phyloP scores from a whole-genome alignment of 1,140 invertebrate species.

The Thereuonema tuberculata region DNA sequence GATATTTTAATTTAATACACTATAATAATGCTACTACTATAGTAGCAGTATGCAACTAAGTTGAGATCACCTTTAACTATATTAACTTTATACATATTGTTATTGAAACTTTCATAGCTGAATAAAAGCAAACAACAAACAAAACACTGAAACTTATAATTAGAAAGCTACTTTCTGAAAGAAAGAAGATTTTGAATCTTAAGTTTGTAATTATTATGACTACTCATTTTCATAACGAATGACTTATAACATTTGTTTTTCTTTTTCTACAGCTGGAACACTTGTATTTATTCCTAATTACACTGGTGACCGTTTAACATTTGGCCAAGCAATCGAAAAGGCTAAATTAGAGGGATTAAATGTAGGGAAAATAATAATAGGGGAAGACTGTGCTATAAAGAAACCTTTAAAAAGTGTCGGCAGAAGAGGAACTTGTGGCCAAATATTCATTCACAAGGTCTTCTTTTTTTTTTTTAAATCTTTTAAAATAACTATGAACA shows the following conservation, averaged over 20 bases:
- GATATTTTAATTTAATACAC: too few species aligned
- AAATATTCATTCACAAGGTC: conserved; percentile 57
- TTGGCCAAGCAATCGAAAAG: conserved; percentile 63
- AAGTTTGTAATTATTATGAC: too few species aligned
- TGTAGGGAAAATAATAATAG: conserved; percentile 50
- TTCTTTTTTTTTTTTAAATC: too few species aligned
- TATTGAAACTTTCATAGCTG: too few species aligned
- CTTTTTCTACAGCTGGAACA: conserved; percentile 44
- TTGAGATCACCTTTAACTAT: too few species aligned
- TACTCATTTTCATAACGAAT: too few species aligned
- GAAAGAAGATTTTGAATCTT: neutral
- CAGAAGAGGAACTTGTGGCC: conserved; percentile 57
- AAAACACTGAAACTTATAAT: too few species aligned
- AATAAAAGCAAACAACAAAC: too few species aligned
- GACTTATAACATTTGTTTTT: too few species aligned
- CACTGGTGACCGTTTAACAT: conserved; percentile 73
- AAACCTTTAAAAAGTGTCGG: conserved; percentile 41
- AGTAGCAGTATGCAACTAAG: too few species aligned
- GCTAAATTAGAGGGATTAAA: conserved; percentile 47
- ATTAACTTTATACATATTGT: too few species aligned
- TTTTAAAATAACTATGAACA: neutral
- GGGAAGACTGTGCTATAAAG: conserved; percentile 53
- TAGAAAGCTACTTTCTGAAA: neutral
- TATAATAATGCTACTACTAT: too few species aligned
- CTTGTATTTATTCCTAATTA: conserved; percentile 69